Percentiles rank a stretch among this genome's conserved stretches.
phyloP scores from a whole-genome alignment of 2,113 vertebrate species.

The Neodontobutis hainanensis region DNA sequence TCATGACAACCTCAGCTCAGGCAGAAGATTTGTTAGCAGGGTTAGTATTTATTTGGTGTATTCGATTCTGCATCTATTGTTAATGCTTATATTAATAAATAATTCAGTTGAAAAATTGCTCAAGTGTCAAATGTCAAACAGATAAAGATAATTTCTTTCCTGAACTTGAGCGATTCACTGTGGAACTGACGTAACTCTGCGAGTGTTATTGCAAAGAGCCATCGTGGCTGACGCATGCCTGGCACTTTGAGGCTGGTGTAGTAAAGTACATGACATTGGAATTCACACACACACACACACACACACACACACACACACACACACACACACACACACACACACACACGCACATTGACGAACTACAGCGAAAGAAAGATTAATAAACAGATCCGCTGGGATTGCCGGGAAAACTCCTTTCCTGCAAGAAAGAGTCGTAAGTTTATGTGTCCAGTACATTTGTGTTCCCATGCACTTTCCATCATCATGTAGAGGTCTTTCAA shows the following conservation, averaged over 20 bases:
- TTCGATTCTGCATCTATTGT: too few species aligned
- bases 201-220: slow-evolving; percentile 54
- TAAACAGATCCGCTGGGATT: slow-evolving; percentile 34
- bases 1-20: slow-evolving; percentile 24
- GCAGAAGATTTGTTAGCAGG: not conserved
- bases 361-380: slow-evolving; percentile 25
- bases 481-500: not conserved
- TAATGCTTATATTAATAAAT: too few species aligned
- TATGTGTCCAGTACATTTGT: not conserved
- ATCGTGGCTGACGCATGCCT: slow-evolving; percentile 59
- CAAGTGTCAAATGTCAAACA: too few species aligned
- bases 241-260: slow-evolving; percentile 48
- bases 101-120: too few species aligned
- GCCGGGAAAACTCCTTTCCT: slow-evolving; percentile 33
- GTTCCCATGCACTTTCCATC: not conserved
- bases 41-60: too few species aligned
- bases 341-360: slow-evolving; percentile 21
- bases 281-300: slow-evolving; percentile 37
- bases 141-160: slow-evolving; percentile 29
- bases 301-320: slow-evolving; percentile 24
- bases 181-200: slow-evolving; percentile 45
- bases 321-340: slow-evolving; percentile 15
- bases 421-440: not conserved
- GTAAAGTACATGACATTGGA: slow-evolving; percentile 47
- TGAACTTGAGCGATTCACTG: slow-evolving; percentile 33